phyloP scores from a whole-genome alignment of 1,140 invertebrate species.

The Philotrypesis tridentata region DNA sequence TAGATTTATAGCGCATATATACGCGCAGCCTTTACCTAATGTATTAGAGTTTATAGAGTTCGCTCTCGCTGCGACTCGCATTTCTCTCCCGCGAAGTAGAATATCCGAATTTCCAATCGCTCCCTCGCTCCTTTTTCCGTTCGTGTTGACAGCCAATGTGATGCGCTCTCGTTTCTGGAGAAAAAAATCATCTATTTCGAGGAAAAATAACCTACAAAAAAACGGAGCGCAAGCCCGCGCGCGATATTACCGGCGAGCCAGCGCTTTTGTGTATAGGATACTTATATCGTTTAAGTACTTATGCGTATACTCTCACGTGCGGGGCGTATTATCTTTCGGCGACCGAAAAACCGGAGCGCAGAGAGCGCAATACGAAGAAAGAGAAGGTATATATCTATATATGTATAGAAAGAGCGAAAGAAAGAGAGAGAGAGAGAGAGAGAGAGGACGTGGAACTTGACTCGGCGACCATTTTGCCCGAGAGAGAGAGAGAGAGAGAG shows the following conservation, averaged over 20 bases:
- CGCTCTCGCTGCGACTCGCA: too few species aligned
- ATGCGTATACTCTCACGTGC: background rate
- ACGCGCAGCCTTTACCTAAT: background rate
- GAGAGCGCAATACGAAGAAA: too few species aligned
- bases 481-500: background rate
- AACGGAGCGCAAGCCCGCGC: background rate
- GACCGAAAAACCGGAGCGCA: background rate
- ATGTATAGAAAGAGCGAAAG: background rate
- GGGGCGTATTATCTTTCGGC: too few species aligned
- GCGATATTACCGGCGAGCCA: too few species aligned
- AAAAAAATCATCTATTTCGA: background rate
- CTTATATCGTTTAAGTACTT: too few species aligned
- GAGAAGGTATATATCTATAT: background rate
- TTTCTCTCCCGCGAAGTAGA: too few species aligned
- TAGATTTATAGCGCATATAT: background rate
- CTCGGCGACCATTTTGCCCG: slow-evolving; percentile 7
- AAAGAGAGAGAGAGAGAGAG: background rate
- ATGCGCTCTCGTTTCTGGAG: background rate
- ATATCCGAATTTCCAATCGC: slow-evolving; percentile 39
- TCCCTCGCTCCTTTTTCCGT: too few species aligned
- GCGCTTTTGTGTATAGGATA: too few species aligned
- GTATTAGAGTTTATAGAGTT: too few species aligned
- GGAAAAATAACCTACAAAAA: background rate
- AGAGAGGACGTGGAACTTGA: slow-evolving; percentile 1
- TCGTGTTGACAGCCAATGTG: background rate